Base-by-base conservation (phyloP, 53 echinoderm and acorn worm genomes). In the Arbacia lixula region DNA sequence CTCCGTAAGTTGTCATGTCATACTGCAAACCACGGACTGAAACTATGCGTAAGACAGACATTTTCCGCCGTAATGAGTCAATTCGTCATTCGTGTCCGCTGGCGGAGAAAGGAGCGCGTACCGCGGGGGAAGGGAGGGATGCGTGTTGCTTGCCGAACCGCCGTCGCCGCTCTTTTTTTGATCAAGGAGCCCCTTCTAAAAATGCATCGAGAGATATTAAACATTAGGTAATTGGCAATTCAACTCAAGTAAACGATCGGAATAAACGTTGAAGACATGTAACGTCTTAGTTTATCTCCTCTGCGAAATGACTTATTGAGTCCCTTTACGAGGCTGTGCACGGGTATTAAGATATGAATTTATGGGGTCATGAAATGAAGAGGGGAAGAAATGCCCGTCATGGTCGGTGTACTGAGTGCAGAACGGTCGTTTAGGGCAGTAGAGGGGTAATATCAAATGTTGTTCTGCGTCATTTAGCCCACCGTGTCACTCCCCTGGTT, bases 281-380 rank as follows among this genome's bases (percentile, higher is more conserved):
- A 57, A 77, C 54, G 58, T 77, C 77, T 77, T 58, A 24, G 38
- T 36, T 29, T 57, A 4, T 77, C 26, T 39, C 77, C 28, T 41
- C 25, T 21, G 36, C 37, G 27, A 33, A 75, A 77, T 58, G 77
- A 58, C 58, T 56, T 57, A 77, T 58, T 77, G 55, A 77, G 77
- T 24, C 58, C 4, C 77, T 77, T 77, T 36, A 77, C 36, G 77
- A 35, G 36, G 14, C 58, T 40, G 77, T 53, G 33, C 22, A 26
- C 8, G 53, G 31, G 53, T 74, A 42, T 74, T 74, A 43, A 20
- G 43, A 31, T 33, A 53, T 50, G 74, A 50, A 74, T 74, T 74
- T 74, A 74, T 74, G 74, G 74, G 74, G 53, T 74, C 53, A 53
- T 53, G 74, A 74, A 74, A 74, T 74, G 50, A 74, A 31, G 74